phyloP scores from a whole-genome alignment of 1,140 invertebrate species.

The Aphelinus atriplicis region DNA sequence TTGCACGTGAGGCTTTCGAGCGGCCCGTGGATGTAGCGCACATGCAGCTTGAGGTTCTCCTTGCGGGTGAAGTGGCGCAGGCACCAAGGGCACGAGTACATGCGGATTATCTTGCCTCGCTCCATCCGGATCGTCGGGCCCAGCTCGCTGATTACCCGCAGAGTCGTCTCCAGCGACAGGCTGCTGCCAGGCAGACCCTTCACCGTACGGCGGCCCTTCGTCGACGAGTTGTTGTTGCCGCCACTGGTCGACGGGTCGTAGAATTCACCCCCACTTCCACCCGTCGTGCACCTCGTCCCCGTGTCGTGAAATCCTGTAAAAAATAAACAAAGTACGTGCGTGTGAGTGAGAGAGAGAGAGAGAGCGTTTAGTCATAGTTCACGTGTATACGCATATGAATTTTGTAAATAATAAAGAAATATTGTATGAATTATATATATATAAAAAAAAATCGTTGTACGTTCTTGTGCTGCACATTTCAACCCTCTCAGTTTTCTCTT shows the following conservation, averaged over 20 bases:
- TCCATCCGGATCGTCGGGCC: constrained; percentile 61
- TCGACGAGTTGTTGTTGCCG: constrained; percentile 7
- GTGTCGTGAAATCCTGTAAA: constrained; percentile 35
- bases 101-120: constrained; percentile 60
- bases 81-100: constrained; percentile 65
- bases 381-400: constrained; percentile 12
- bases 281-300: constrained; percentile 34
- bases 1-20: constrained; percentile 65
- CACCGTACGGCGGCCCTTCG: constrained; percentile 55
- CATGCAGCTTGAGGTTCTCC: constrained; percentile 64
- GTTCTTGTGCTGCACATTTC: too few relatives aligned
- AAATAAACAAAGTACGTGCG: neutral
- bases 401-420: constrained; percentile 34
- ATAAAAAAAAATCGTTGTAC: too few relatives aligned
- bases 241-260: constrained; percentile 34
- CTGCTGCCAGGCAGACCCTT: constrained; percentile 58
- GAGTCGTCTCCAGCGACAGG: constrained; percentile 59
- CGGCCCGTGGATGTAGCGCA: constrained; percentile 63
- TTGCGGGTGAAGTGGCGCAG: constrained; percentile 64
- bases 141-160: constrained; percentile 60
- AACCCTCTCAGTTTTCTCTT: too few relatives aligned
- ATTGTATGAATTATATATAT: neutral
- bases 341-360: neutral
- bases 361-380: neutral
- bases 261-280: constrained; percentile 40